Base-by-base conservation (phyloP, 2,113 vertebrate genomes). In the Oncorhynchus clarkii region DNA sequence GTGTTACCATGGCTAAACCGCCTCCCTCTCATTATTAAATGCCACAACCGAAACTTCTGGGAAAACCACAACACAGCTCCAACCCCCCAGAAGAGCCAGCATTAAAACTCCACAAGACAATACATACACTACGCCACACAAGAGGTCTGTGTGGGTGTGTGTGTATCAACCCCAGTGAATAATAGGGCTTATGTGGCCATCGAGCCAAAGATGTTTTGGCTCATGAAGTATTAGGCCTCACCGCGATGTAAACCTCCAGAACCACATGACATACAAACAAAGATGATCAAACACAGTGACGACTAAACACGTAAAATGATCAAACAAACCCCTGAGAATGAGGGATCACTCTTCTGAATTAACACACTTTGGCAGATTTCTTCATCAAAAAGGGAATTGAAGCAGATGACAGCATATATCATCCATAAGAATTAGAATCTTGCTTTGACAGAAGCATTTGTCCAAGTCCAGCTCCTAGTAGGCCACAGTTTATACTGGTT, bases 211-310 rank as follows among this genome's bases (percentile, higher is more conserved):
- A 86, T 85, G 82, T 83, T 88, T 88, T 87, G 76, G 76, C 86
- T 86, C 80, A 82, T 83, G 71, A 78, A 78, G 73, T 76, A 84
- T 87, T 84, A 86, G 77, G 71, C 80, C 83, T 81, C 66, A 77
- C 85, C 76, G 74, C 85, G 85, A 72, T 39, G 66, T 88, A 88
- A 91, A 88, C 73, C 78, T 87, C 83, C 87, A 89, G 87, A 74
- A 83, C 73, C 72, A 48, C 45, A 24, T 39, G 51, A 75, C 84
- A 78, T 77, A 74, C 79, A 48, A 88, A 66, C 34, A 51, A 77
- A 68, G 81, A 75, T 73, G 78, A 82, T 87, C 83, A 83, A 86
- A 85, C 51, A 67, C 70, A 68, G 20, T 34, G 49, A 76, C 84
- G 75, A 76, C 74, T 78, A 45, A 88, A 65, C 34, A 49, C 79